Base-by-base conservation (phyloP, 2,888 invertebrate genomes). In the Drosophila birchii region DNA sequence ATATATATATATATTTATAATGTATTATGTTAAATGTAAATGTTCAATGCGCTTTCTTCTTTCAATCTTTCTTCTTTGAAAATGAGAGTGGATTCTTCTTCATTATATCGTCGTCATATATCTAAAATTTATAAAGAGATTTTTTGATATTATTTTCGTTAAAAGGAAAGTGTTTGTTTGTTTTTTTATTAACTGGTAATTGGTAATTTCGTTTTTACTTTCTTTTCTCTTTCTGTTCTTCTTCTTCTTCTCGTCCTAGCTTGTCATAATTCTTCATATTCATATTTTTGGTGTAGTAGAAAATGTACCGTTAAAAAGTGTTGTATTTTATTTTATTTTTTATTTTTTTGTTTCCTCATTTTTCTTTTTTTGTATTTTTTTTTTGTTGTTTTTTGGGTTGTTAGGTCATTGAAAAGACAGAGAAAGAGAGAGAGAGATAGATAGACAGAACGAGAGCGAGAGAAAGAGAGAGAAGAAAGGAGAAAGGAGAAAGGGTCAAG, bases 291-390 rank as follows among this genome's bases (percentile, higher is more conserved):
- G 38, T 87, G 70, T 73, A 87, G 88, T 87, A 85, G 82, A 87
- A 82, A 82, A 81, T 75, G 57, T 87, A 81, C 77, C 75, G 64
- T 77, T 87, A 69, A 75, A 87, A 76, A 73, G 70, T 81, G 72
- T 68, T 34, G 29, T 29, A 51, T 61, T 36, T 26, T 32, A 39
- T 34, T 47, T 67, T n/a, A 39, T 36, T 41, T 32, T 32, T 16
- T 39, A 26, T 39, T 26, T 41, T 41, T 41, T 44, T 38, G 26
- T 41, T 49, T 58, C 36, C 51, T 32, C 41, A 41, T 26, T 69
- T 51, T 23, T 58, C 63, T 12, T 23, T 39, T 18, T 41, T 41
- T 41, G 63, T 12, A 20, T 66, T 12, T 23, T 39, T 18, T 41
- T 41, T 41, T 66, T 12, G 26, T 41, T 49, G 58, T 23, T 58